Percentiles rank a stretch among this genome's conserved stretches.
phyloP scores from a whole-genome alignment of 2,888 invertebrate species.

The Laothoe populi region DNA sequence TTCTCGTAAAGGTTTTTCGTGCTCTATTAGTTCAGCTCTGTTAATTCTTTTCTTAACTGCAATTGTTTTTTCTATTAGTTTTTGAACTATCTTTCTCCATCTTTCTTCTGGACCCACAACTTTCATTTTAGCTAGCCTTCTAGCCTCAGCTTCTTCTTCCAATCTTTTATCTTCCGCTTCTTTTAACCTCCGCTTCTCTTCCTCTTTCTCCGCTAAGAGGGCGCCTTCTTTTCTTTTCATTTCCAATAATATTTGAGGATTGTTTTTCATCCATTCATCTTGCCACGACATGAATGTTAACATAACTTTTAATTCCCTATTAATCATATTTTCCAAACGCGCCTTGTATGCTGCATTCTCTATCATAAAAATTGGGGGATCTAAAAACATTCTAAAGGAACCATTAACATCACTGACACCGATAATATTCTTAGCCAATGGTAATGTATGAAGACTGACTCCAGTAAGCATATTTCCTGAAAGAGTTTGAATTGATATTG shows the following conservation, averaged over 20 bases:
- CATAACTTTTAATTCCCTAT: slow-evolving; percentile 82
- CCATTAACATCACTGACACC: slow-evolving; percentile 89
- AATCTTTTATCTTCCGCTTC: slow-evolving; percentile 76
- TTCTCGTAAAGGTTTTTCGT: slow-evolving; percentile 85
- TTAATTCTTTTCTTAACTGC: slow-evolving; percentile 87
- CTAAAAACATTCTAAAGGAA: slow-evolving; percentile 86
- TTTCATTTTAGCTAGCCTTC: slow-evolving; percentile 67
- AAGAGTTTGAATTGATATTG: slow-evolving; percentile 87
- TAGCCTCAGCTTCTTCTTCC: slow-evolving; percentile 80
- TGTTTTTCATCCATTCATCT: slow-evolving; percentile 80
- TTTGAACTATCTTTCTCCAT: slow-evolving; percentile 87
- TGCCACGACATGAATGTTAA: slow-evolving; percentile 85
- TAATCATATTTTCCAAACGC: slow-evolving; percentile 74
- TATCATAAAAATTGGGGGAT: slow-evolving; percentile 82
- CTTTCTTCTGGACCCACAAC: slow-evolving; percentile 78
- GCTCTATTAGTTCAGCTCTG: slow-evolving; percentile 84
- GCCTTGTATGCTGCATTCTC: slow-evolving; percentile 68
- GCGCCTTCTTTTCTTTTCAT: slow-evolving; percentile 72
- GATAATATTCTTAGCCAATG: slow-evolving; percentile 84
- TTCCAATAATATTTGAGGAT: slow-evolving; percentile 67
- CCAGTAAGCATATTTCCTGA: slow-evolving; percentile 88
- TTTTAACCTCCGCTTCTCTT: slow-evolving; percentile 64
- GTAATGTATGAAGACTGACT: slow-evolving; percentile 84
- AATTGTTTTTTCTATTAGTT: slow-evolving; percentile 86
- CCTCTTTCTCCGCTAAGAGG: slow-evolving; percentile 71